Evolutionary conservation across 2,113 vertebrate species (phyloP).

Genomic region (Aviceda subcristata): DNA sequence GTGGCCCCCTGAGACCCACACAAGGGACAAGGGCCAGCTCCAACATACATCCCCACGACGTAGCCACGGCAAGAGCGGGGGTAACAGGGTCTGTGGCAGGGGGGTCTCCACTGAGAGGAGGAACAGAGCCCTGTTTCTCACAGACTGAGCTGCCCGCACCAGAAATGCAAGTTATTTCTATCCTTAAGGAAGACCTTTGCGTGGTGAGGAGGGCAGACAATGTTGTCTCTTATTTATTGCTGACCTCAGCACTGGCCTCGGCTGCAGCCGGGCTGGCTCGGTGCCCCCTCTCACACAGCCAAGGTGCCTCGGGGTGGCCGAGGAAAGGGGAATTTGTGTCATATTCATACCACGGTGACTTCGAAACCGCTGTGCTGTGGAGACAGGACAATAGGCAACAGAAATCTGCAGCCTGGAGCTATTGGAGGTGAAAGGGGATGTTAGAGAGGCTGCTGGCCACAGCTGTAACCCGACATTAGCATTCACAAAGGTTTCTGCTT

Average conservation of each 20-base stretch:
- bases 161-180: constrained; percentile 82
- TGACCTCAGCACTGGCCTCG: constrained; percentile 75
- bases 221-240: constrained; percentile 76
- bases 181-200: constrained; percentile 73
- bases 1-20: accelerated
- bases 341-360: constrained; percentile 71
- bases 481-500: constrained; percentile 40
- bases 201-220: constrained; percentile 67
- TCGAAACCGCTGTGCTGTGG: constrained; percentile 67
- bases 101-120: not conserved
- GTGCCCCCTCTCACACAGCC: constrained; percentile 59
- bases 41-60: not conserved
- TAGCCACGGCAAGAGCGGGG: not conserved
- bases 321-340: constrained; percentile 66
- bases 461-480: constrained; percentile 4
- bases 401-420: constrained; percentile 68
- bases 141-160: constrained; percentile 41
- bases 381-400: constrained; percentile 75
- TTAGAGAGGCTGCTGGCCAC: not conserved
- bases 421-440: constrained; percentile 4
- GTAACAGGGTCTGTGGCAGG: not conserved
- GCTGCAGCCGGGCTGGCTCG: constrained; percentile 54
- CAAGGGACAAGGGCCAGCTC: not conserved
- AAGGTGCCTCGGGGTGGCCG: constrained; percentile 73
- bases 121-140: constrained; percentile 76